Base-by-base conservation (phyloP, 1,140 invertebrate species). In the Stratiolaelaps scimitus region DNA sequence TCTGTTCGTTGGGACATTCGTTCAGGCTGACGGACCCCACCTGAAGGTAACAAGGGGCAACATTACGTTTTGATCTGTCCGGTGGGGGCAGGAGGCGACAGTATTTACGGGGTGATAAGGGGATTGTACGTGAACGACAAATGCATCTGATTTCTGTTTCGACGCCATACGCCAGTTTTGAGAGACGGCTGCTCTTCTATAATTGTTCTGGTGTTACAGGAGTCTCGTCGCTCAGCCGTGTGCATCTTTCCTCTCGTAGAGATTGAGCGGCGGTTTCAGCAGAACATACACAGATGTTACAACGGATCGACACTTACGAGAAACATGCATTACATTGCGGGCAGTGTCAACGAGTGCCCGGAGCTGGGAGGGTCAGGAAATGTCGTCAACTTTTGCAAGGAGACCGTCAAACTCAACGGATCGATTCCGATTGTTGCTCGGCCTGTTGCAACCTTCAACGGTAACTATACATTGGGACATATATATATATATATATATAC, bases 211-310 rank as follows among this genome's bases (percentile, higher is more conserved):
- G 17, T 60, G 17, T 34, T 34, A 5, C 23, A 60, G 53, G 53
- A 60, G 34, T 60, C 67, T 17, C 71, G 81, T 10, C 82, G 84
- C 47, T 92, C 91, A 2, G 92, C 89, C 0, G 74, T 97, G 67
- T 80, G 79, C 66, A 71, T 80, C 10, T 82, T 76, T 71, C 75
- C 78, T 2, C 77, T 96, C 64, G 82, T 85, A 68, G 85, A 92
- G 44, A 89, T 98, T 70, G 88, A 94, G 72, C 83, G 83, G 56
- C 87, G 87, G 72, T 96, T 98, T 75, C 89, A 89, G 71, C 86
- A 92, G 76, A 96, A 95, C 77, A 93, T 95, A 71, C 89, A 93
- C 74, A 88, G 91, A 83, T 98, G 92, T 77, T 95, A 96, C 75
- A 91, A 94, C 76, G 90, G 89, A 28, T 92, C 86, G 69, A 85